Base-by-base conservation (phyloP, 2,888 invertebrate species). In the Balanococcus diminutus region DNA sequence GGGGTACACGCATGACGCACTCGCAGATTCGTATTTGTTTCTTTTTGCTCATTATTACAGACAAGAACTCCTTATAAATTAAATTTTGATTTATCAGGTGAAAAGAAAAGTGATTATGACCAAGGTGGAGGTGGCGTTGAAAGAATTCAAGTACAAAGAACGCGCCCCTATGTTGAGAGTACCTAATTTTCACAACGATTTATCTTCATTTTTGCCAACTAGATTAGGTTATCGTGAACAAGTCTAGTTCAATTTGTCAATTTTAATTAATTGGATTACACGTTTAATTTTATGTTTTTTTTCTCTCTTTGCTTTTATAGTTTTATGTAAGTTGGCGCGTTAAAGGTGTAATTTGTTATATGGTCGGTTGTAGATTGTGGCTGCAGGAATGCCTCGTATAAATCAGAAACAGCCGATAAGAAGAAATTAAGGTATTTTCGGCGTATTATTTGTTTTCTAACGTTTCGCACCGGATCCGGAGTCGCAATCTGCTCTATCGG, bases 291-390 rank as follows among this genome's bases (percentile, higher is more conserved):
- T 5, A 42, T 42, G 42, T 81, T 39, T 81, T 81, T 81, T 36
- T 42, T 6, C 25, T 11, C 22, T 42, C 22, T 36, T 19, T 79
- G 32, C 22, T 79, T 32, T 31, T 28, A 16, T 39, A 39, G 22
- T 19, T 19, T 79, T 79, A 32, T 22, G 11, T 36, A 79, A n/a
- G 36, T 19, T 79, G 79, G 36, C 36, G 4, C 0, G 16, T n/a
- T 81, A 16, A 79, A 32, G 42, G 32, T 36, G 79, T 79, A 81
- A 81, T 39, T 81, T 81, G 42, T 39, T 81, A 2, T 25, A 75
- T 75, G 32, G 36, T 39, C 79, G 79, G 19, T 81, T 82, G 31
- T 82, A 82, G 82, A 82, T 51, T 82, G 82, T 25, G 82, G 82
- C 28, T 82, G 82, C 51, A 51, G 82, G 56, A 82, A 82, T 31